phyloP scores from a whole-genome alignment of 2,888 invertebrate genomes.

The Biston stratarius region DNA sequence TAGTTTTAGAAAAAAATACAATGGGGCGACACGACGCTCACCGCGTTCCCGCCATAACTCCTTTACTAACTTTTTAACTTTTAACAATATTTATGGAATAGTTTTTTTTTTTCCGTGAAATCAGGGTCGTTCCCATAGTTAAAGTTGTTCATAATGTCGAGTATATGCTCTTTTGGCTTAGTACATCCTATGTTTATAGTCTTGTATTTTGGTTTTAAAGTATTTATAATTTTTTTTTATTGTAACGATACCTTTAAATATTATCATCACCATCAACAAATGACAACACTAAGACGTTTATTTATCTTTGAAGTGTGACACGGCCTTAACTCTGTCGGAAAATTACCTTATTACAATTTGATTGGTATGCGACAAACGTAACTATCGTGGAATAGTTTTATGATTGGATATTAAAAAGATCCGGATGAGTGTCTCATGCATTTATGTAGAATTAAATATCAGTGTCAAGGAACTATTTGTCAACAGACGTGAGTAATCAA shows the following conservation, averaged over 20 bases:
- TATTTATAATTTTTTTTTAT: neutral
- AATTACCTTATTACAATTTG: slow-evolving; percentile 30
- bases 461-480: neutral
- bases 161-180: neutral
- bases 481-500: neutral
- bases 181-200: neutral
- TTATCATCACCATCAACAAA: neutral
- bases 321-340: slow-evolving; percentile 31
- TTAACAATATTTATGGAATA: too few relatives aligned
- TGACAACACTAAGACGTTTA: slow-evolving; percentile 9
- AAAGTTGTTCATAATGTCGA: too few relatives aligned
- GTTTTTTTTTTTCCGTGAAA: too few relatives aligned
- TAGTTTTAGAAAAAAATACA: too few relatives aligned
- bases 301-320: slow-evolving; percentile 26
- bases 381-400: slow-evolving; percentile 11
- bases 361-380: slow-evolving; percentile 35
- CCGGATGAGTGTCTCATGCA: neutral
- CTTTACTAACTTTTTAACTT: too few relatives aligned
- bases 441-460: neutral
- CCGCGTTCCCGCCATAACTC: too few relatives aligned
- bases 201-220: too few relatives aligned
- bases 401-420: slow-evolving; percentile 22
- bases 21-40: too few relatives aligned
- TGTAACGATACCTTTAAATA: slow-evolving; percentile 5
- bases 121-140: too few relatives aligned